Base-by-base conservation (phyloP, 2,888 invertebrate species). In the Drosophila paramelanica region DNA sequence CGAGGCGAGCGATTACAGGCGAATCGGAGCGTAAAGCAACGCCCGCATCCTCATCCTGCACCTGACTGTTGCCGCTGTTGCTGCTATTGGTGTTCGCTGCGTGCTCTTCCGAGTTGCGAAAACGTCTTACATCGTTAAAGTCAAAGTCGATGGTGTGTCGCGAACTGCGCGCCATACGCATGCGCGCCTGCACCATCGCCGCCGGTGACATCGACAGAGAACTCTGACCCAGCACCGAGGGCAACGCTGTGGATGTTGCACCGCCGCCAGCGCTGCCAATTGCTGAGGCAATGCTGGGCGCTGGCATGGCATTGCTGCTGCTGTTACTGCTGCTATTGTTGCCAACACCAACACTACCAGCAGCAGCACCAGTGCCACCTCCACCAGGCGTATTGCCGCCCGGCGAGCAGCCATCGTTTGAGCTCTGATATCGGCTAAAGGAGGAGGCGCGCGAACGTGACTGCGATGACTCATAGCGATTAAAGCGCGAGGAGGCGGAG, bases 51-150 rank as follows among this genome's bases (percentile, higher is more conserved):
- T 96, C 96, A 74, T 95, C 95, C 88, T 95, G 95, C 94, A 27
- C 93, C 94, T 68, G 95, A 95, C 85, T 96, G 93, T 51, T 67
- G 52, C 27, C 49, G 53, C 31, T 47, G 41, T 10, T 52, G 45
- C 11, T 57, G 47, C 31, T 31, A 10, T 13, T 58, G 17, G 7
- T 75, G 53, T 17, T 74, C 31, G 17, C 43, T 2, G 27, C 1
- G 93, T 95, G 95, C 93, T 97, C 95, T 88, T 96, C 96, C 90
- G 94, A 95, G 90, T 93, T 95, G 65, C 95, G 94, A 91, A 94
- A 94, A 79, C 94, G 93, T 14, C 94, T 62, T 52, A 83, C 74
- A 67, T 89, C 89, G 62, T 88, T 73, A 43, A 91, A 90, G 20
- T 91, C 91, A 70, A 91, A 90, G 67, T 92, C 91, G 46, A 90